A percentile compares a stretch with the other conserved stretches of the same genome.
These are phyloP conservation scores for Augiades crinisus DNA, from an alignment of 2,888 invertebrate genomes.

Conservation along the genomic window DNA sequence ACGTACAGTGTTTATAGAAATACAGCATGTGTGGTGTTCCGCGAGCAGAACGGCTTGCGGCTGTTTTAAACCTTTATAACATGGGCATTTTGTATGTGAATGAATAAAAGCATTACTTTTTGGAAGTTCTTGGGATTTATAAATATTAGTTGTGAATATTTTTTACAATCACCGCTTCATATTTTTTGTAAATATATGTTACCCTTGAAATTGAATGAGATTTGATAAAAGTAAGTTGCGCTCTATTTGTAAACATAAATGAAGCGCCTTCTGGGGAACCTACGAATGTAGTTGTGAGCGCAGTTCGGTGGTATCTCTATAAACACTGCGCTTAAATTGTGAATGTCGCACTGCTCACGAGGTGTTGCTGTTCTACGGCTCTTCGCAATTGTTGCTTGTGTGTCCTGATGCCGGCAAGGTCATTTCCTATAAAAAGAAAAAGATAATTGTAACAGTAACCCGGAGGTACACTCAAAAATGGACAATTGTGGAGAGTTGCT, in stretches of 20 bases:
- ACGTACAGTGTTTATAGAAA: constrained; percentile 39
- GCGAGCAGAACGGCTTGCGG: too few relatives aligned
- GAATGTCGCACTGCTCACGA: constrained; percentile 18
- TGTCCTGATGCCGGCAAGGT: not conserved
- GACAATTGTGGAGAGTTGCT: not conserved
- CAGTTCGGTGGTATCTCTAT: constrained; percentile 6
- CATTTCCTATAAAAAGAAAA: not conserved
- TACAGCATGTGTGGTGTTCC: constrained; percentile 1
- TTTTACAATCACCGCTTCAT: too few relatives aligned
- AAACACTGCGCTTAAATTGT: constrained; percentile 16
- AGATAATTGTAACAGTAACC: not conserved
- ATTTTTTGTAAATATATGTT: not conserved
- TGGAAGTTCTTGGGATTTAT: too few relatives aligned
- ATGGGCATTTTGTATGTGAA: not conserved
- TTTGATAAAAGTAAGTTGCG: too few relatives aligned
- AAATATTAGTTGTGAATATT: too few relatives aligned
- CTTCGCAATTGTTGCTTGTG: not conserved
- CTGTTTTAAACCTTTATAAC: too few relatives aligned
- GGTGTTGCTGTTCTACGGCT: not conserved
- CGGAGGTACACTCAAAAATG: not conserved
- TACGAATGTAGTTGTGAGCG: not conserved
- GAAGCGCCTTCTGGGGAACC: not conserved
- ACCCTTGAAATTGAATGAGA: too few relatives aligned
- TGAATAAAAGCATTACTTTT: too few relatives aligned
- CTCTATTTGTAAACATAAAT: too few relatives aligned